Evolutionary conservation across 2,888 invertebrate species (phyloP).

Genomic region (Sceliomorpha sp.): DNA sequence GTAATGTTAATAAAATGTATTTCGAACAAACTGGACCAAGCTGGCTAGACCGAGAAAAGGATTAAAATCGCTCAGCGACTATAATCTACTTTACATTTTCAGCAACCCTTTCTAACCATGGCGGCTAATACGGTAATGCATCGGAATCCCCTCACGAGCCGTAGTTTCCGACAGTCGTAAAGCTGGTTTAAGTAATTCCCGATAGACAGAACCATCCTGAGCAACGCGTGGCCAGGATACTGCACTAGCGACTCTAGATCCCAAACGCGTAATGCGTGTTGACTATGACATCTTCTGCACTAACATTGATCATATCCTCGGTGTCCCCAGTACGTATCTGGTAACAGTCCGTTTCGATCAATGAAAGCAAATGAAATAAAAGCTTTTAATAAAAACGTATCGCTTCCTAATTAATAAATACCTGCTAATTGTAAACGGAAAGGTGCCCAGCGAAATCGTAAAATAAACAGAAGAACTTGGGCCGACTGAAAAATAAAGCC

Average conservation of each 20-base stretch:
- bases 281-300: too few relatives aligned
- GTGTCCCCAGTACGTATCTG: too few relatives aligned
- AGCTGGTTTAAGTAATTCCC: slow-evolving; percentile 78
- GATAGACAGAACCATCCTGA: slow-evolving; percentile 70
- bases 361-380: too few relatives aligned
- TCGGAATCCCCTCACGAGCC: slow-evolving; percentile 72
- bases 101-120: slow-evolving; percentile 75
- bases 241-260: slow-evolving; percentile 48
- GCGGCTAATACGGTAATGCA: slow-evolving; percentile 78
- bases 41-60: slow-evolving; percentile 54
- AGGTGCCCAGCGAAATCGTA: too few relatives aligned
- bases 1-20: background rate
- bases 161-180: slow-evolving; percentile 76
- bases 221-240: slow-evolving; percentile 53
- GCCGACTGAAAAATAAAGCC: too few relatives aligned
- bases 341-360: too few relatives aligned
- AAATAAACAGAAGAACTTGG: too few relatives aligned
- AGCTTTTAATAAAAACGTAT: too few relatives aligned
- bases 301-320: too few relatives aligned
- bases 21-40: too few relatives aligned
- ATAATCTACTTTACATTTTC: slow-evolving; percentile 77
- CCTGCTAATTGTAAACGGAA: too few relatives aligned
- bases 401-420: too few relatives aligned
- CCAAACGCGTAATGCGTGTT: slow-evolving; percentile 39
- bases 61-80: slow-evolving; percentile 70